A percentile compares a stretch with the other conserved stretches of the same genome.
phyloP scores from a whole-genome alignment of 2,113 vertebrate genomes.

The Taurulus bubalis region DNA sequence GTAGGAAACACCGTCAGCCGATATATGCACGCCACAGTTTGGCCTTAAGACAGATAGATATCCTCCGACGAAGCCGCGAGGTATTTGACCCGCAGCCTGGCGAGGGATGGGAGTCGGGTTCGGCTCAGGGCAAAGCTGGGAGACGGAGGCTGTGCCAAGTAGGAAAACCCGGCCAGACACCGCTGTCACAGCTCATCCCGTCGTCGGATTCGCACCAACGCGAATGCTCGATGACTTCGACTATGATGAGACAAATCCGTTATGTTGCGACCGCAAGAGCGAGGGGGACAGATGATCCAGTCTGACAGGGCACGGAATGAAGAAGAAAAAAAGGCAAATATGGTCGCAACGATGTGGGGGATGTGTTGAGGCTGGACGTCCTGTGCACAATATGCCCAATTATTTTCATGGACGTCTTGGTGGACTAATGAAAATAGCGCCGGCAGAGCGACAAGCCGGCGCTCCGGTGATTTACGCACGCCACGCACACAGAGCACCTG shows the following conservation, averaged over 20 bases:
- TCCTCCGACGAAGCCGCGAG: constrained; percentile 49
- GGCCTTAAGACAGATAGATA: constrained; percentile 48
- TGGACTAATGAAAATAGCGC: constrained; percentile 73
- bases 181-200: constrained; percentile 67
- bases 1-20: constrained; percentile 36
- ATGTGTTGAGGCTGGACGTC: constrained; percentile 50
- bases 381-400: constrained; percentile 28
- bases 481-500: constrained; percentile 82
- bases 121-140: constrained; percentile 53
- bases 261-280: constrained; percentile 42
- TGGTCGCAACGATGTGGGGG: constrained; percentile 23
- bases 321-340: not conserved
- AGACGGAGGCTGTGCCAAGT: constrained; percentile 63
- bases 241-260: constrained; percentile 62
- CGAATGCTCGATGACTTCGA: constrained; percentile 49
- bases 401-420: constrained; percentile 61
- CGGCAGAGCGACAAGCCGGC: constrained; percentile 61
- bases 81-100: constrained; percentile 57
- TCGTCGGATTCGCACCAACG: constrained; percentile 49
- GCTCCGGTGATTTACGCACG: constrained; percentile 79
- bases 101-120: constrained; percentile 53
- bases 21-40: constrained; percentile 14
- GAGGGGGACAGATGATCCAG: constrained; percentile 40
- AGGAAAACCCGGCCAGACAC: constrained; percentile 60
- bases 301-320: constrained; percentile 38